Conservation (phyloP, 1,140 invertebrate genomes). For the Caenorhabditis remanei region DNA sequence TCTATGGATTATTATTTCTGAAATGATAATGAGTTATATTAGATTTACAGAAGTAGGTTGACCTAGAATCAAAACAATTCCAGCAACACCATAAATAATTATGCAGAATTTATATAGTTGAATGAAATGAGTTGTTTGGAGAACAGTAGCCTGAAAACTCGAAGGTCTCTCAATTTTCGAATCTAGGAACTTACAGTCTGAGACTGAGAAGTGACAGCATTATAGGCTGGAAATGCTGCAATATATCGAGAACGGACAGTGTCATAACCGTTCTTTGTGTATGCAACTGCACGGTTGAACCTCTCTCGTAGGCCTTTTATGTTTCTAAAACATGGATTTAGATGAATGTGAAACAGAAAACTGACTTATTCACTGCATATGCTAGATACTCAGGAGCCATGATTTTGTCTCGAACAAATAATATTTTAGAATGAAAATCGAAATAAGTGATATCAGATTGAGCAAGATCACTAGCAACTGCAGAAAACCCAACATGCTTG, state of each 20-base stretch:
- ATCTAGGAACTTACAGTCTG: background rate
- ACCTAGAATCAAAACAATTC: constrained; percentile 10
- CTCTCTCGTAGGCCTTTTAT: constrained; percentile 31
- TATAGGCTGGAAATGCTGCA: constrained; percentile 17
- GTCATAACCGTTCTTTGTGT: constrained; percentile 23
- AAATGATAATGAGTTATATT: background rate
- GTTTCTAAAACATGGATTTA: background rate
- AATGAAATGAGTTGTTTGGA: constrained; percentile 26
- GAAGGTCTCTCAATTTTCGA: background rate
- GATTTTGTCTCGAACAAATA: constrained; percentile 54
- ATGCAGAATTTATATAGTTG: constrained; percentile 25
- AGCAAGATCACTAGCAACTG: constrained; percentile 23
- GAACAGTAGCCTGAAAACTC: constrained; percentile 13
- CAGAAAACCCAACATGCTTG: constrained; percentile 37
- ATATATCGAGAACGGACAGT: constrained; percentile 41
- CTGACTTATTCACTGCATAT: constrained; percentile 55
- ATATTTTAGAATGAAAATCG: constrained; percentile 14
- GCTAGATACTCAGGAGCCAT: constrained; percentile 44
- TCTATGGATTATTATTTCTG: constrained; percentile 39
- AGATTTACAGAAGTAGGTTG: background rate
- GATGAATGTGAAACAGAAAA: background rate
- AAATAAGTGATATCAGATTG: constrained; percentile 23
- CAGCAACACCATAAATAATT: background rate
- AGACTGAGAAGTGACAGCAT: background rate
- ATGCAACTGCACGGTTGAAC: constrained; percentile 42